These are phyloP conservation scores for Callimorpha dominula DNA, from an alignment of 2,888 invertebrate species.

Conservation along the genomic window DNA sequence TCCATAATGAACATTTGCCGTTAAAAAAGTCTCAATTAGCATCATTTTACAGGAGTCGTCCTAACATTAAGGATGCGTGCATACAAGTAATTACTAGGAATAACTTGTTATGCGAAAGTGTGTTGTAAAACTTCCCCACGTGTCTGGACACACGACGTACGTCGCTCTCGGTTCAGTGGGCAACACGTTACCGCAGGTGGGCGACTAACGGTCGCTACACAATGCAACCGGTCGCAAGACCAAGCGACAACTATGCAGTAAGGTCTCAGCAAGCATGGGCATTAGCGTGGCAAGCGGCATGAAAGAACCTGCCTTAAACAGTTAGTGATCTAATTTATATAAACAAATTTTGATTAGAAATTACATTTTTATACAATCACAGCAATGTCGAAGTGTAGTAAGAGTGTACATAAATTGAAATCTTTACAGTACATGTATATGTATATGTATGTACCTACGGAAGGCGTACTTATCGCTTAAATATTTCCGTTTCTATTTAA, in stretches of 20 bases:
- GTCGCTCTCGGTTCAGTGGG: conserved; percentile 83
- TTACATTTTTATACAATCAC: background rate
- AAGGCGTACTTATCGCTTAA: no score
- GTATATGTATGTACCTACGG: no score
- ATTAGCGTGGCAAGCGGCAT: conserved; percentile 56
- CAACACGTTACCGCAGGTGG: conserved; percentile 78
- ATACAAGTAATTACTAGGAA: conserved; percentile 23
- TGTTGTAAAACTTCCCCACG: conserved; percentile 65
- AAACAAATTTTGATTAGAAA: conserved; percentile 26
- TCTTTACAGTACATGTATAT: no score
- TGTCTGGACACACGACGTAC: conserved; percentile 64
- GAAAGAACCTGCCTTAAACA: conserved; percentile 50
- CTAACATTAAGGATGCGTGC: conserved; percentile 30
- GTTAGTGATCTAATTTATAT: conserved; percentile 52
- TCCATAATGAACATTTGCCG: conserved; percentile 14
- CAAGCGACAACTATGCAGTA: conserved; percentile 53
- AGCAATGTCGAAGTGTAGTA: background rate
- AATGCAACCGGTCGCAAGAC: conserved; percentile 61
- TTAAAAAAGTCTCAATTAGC: conserved; percentile 34
- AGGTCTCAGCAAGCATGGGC: conserved; percentile 49
- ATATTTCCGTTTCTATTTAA: no score
- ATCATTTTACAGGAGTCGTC: conserved; percentile 31
- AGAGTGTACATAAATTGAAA: no score
- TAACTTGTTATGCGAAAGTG: conserved; percentile 53
- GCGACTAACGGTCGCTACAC: conserved; percentile 79